Evolutionary conservation across 2,888 invertebrate genomes (phyloP).

Genomic region (Junonia oenone): DNA sequence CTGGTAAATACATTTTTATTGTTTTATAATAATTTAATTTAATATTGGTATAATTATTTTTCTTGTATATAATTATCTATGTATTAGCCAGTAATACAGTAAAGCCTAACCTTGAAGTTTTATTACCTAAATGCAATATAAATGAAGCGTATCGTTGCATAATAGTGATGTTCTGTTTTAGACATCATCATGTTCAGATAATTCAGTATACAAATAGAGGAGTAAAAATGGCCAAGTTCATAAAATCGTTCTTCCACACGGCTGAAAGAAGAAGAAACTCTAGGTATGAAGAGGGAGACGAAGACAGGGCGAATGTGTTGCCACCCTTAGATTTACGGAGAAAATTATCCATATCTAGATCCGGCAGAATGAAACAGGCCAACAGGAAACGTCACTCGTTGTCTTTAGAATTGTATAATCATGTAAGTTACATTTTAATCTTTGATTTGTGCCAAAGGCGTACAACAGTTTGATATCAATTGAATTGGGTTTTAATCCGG

Average conservation of each 20-base stretch:
- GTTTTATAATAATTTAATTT: background rate
- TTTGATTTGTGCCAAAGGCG: background rate
- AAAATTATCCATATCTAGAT: constrained; percentile 79
- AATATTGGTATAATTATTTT: background rate
- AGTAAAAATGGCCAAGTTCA: constrained; percentile 60
- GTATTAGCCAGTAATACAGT: background rate
- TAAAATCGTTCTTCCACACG: constrained; percentile 62
- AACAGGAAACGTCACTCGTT: constrained; percentile 75
- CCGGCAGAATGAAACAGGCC: constrained; percentile 79
- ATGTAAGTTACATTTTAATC: constrained; percentile 42
- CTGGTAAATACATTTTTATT: too few species aligned
- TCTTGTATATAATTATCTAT: background rate
- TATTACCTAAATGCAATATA: background rate
- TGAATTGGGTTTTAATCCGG: background rate
- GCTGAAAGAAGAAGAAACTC: constrained; percentile 45
- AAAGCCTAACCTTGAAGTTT: background rate
- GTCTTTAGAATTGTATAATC: constrained; percentile 74
- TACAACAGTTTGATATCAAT: background rate
- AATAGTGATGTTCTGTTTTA: constrained; percentile 2
- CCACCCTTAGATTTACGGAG: constrained; percentile 51
- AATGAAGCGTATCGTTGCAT: background rate
- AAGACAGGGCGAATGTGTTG: constrained; percentile 42
- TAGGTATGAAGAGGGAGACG: constrained; percentile 48
- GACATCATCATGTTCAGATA: background rate
- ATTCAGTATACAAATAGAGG: background rate